Evolutionary conservation across 2,113 vertebrate species (phyloP).

Genomic region (Hemibagrus wyckioides): DNA sequence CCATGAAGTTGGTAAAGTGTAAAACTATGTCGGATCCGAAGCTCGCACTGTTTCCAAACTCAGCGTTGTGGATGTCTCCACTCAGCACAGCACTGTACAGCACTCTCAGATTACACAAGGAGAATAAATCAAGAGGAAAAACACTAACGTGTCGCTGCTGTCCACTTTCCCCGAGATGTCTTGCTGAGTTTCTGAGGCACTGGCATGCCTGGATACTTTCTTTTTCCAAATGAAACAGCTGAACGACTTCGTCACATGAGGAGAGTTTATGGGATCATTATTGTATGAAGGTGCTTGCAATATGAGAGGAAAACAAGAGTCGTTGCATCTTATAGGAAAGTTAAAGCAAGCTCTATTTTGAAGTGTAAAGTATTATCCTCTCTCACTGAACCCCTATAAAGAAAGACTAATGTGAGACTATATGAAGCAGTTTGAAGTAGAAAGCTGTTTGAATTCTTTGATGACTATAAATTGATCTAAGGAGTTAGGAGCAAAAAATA

Average conservation of each 20-base stretch:
- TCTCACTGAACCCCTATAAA: background rate
- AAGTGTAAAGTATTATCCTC: background rate
- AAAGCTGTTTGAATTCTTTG: background rate
- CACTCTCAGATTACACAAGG: conserved; percentile 68
- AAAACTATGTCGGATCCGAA: background rate
- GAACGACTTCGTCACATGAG: conserved; percentile 8
- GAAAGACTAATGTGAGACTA: background rate
- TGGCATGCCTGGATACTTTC: background rate
- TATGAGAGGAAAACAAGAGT: background rate
- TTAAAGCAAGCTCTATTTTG: too few species aligned
- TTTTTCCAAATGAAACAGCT: background rate
- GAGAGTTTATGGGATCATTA: background rate
- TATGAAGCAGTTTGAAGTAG: background rate
- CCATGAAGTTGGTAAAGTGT: conserved; percentile 12
- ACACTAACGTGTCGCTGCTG: background rate
- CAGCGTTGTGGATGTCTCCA: conserved; percentile 36
- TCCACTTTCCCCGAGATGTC: background rate
- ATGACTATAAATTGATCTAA: background rate
- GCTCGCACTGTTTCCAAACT: conserved; percentile 50
- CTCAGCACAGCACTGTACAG: background rate
- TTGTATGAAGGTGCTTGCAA: background rate
- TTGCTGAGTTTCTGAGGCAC: background rate
- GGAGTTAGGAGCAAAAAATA: background rate
- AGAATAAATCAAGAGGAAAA: background rate
- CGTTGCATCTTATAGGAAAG: background rate